phyloP scores from a whole-genome alignment of 2,888 invertebrate genomes.

The Lepidocyrtinus sp. region DNA sequence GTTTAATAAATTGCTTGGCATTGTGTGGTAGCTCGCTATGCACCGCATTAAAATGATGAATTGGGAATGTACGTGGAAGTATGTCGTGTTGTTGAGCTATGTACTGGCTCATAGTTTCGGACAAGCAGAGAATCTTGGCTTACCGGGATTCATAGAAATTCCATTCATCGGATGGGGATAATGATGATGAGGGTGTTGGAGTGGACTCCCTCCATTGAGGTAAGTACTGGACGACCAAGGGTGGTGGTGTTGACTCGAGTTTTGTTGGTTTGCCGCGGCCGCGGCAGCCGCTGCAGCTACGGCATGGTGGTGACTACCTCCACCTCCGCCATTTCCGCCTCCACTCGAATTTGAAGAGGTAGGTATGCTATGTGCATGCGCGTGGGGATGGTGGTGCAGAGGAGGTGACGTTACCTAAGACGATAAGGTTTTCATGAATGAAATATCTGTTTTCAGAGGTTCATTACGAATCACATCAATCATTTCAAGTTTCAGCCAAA shows the following conservation, averaged over 20 bases:
- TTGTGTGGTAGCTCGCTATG: too few relatives aligned
- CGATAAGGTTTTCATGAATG: too few relatives aligned
- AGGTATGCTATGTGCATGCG: slow-evolving; percentile 83
- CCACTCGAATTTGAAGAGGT: slow-evolving; percentile 71
- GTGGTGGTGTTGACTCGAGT: slow-evolving; percentile 77
- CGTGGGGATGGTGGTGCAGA: slow-evolving; percentile 64
- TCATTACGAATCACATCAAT: slow-evolving; percentile 50
- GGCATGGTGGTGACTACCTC: slow-evolving; percentile 72
- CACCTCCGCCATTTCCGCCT: slow-evolving; percentile 79
- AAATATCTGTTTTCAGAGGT: too few relatives aligned
- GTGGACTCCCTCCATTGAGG: slow-evolving; percentile 70
- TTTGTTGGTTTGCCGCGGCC: slow-evolving; percentile 79
- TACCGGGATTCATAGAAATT: slow-evolving; percentile 68
- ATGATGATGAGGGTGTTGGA: slow-evolving; percentile 69
- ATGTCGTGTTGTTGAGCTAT: slow-evolving; percentile 15
- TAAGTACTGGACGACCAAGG: slow-evolving; percentile 72
- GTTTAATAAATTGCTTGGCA: too few relatives aligned
- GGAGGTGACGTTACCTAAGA: slow-evolving; percentile 62
- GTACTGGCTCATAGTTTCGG: slow-evolving; percentile 5
- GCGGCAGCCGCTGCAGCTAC: slow-evolving; percentile 75
- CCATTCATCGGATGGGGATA: slow-evolving; percentile 70
- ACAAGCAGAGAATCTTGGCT: slow-evolving; percentile 38
- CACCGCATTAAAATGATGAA: slow-evolving; percentile 42
- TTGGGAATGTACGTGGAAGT: slow-evolving; percentile 24
- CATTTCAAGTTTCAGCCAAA: too few relatives aligned